Base-by-base conservation (phyloP, 2,113 vertebrate genomes). In the Triplophysa rosa region DNA sequence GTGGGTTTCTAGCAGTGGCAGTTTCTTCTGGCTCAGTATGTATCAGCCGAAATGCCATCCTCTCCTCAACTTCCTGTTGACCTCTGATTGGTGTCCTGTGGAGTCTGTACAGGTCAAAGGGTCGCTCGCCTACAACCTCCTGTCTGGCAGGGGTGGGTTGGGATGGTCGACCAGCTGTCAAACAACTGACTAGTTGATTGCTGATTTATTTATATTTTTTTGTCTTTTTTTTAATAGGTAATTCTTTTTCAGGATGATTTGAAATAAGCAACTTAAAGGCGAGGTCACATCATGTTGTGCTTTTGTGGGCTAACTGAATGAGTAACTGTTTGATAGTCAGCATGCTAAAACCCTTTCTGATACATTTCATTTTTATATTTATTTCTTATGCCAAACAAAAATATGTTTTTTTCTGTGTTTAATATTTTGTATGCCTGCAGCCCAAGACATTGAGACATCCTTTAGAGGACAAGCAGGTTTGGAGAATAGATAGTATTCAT, bases 31-130 rank as follows among this genome's bases (percentile, higher is more conserved):
- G 66, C 79, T 26, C 61, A 62, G 71, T 71, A 70, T 82, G 26
- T 19, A 58, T 58, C 64, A 4, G 83, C 76, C 52, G 42, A 45
- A 17, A 59, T 72, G 70, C 70, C 54, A 59, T 72, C 69, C 54
- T 16, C 70, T 61, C 70, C 8, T 16, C 54, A 12, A 84, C 87
- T 89, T 88, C 87, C 89, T 86, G 83, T 78, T 89, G 91, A 92
- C 91, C 90, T 86, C 81, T 83, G 86, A 84, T 85, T 82, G 89
- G 82, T 82, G 83, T 68, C 79, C 79, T 52, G 64, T 17, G 23
- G 72, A 78, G 86, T 16, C 54, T 16, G 54, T 17, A 24, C n/a
- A 42, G 70, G 70, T 72, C 54, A 61, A 23, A 72, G 29, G 54
- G 70, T 61, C 54, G 19, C 8, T 61, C 33, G 19, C 8, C 69